Evolutionary conservation across 2,888 invertebrate genomes (phyloP).

Genomic region (Tenthredo distinguenda): DNA sequence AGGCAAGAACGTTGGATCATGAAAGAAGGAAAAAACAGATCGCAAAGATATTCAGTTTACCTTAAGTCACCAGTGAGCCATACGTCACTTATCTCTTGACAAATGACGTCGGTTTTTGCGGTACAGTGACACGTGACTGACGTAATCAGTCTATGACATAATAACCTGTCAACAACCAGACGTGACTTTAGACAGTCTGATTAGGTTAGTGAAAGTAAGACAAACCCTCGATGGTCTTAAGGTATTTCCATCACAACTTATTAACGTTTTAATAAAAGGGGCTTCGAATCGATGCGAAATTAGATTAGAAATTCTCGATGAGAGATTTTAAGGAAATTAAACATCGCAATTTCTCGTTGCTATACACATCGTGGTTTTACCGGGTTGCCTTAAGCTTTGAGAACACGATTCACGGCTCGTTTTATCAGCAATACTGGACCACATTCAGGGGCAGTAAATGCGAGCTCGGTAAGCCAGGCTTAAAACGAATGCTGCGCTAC

Average conservation of each 20-base stretch:
- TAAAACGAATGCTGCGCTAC: not conserved
- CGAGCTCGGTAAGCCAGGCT: slow-evolving; percentile 4
- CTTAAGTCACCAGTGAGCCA: slow-evolving; percentile 19
- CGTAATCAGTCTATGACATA: slow-evolving; percentile 62
- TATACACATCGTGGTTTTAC: not conserved
- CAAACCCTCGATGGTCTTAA: not conserved
- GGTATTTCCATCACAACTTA: not conserved
- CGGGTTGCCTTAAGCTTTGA: not conserved
- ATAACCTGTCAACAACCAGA: slow-evolving; percentile 61
- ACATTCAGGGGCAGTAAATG: slow-evolving; percentile 3
- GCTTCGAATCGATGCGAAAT: not conserved
- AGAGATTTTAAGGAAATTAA: not conserved
- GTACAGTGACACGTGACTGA: slow-evolving; percentile 56
- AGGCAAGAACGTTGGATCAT: not conserved
- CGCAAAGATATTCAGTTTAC: slow-evolving; percentile 36
- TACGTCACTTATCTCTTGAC: slow-evolving; percentile 63
- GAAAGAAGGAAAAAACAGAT: not conserved
- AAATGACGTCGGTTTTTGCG: slow-evolving; percentile 62
- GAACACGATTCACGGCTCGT: slow-evolving; percentile 6
- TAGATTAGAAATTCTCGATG: not conserved
- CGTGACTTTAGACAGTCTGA: slow-evolving; percentile 29
- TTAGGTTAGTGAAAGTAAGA: slow-evolving; percentile 26
- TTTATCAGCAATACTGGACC: slow-evolving; percentile 12
- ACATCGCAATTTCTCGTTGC: not conserved
- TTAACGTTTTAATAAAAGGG: not conserved